Evolutionary conservation across 2,797 vertebrate genomes (phyloP), one percentile per base, ranked within the genome.

Genomic region (Danio aesculapii): DNA sequence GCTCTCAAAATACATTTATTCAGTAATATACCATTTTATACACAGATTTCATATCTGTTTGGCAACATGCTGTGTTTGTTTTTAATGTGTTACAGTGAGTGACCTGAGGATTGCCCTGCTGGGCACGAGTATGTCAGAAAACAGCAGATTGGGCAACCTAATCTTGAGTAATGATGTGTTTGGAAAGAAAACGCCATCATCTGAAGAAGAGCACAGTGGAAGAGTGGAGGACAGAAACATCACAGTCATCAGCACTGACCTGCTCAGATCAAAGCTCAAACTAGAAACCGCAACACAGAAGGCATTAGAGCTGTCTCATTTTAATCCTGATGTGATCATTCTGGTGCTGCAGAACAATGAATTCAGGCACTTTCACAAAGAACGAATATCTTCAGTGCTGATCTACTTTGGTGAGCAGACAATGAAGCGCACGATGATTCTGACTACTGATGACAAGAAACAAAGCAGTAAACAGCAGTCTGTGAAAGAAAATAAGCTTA

Each of bases 271-370:
- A 64, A 8, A 2, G 2, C 62, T 44, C 4, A 5, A 8, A 64
- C 0, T 1, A 30, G 30, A 1, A 30, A 3, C 4, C 44, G 2
- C 44, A 0, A 6, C 1, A n/a, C 8, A 44, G 2, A 44, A n/a
- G 1, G 62, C n/a, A 41, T n/a, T 39, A 5, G 1, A n/a, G 14
- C n/a, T 64, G 0, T 64, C 8, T 44, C 14, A 14, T 43, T 8
- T 9, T n/a, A 16, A 16, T 5, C 16, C 62, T 64, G 8, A 44
- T 64, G 62, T 64, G 62, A 64, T 64, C 62, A 64, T 64, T n/a
- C 41, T 44, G 7, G 62, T 64, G 52, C 52, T 55, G 52, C 52
- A 55, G 52, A 14, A n/a, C 52, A 55, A 8, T 8, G 52, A 55
- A n/a, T 55, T 55, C 4, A 55, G 0, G 3, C 2, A 55, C 6